Base-by-base conservation (phyloP, 1,140 invertebrate species). In the Rhagoletis pomonella region DNA sequence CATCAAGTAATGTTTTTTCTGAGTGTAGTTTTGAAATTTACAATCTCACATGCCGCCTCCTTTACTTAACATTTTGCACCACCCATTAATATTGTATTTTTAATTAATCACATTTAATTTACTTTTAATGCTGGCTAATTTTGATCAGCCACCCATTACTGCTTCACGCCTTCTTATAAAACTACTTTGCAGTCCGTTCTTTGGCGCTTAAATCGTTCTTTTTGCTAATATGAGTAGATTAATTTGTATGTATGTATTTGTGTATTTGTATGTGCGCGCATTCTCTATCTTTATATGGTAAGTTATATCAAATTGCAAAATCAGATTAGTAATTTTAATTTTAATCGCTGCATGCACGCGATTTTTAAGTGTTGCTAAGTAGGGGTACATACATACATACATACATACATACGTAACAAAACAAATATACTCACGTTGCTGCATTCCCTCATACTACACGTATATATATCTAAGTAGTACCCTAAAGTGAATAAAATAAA, bases 331-430 rank as follows among this genome's bases (percentile, higher is more conserved):
- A 55, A 58, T 81, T 81, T 55, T 55, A 81, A 81, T 55, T 81
- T 81, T 50, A 81, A 81, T 81, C 73, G 73, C 17, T 81, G 44
- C 19, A 55, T 81, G 73, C 73, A 81, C 73, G 73, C 73, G 47
- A 81, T 81, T 55, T 81, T 81, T 29, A 81, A 81, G 73, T 81
- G 73, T 55, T 58, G n/a, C 14, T 29, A 9, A 2, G 7, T 14
- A 67, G 17, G 9, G 17, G 4, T 4, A 64, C 17, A 12, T 64
- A 64, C 17, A 17, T 17, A 64, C 17, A 17, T 17, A 64, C 17
- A 64, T 64, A 5, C 62, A 17, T 64, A 64, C 62, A 64, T 64
- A 67, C 29, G 5, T 67, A 62, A 17, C n/a, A 62, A 17, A 29
- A 4, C 6, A 39, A 62, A 62, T 44, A 47, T 19, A 81, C 9